A percentile compares a stretch with the other conserved stretches of the same genome.
phyloP scores from a whole-genome alignment of 2,797 vertebrate species.

The Channallabes apus region DNA sequence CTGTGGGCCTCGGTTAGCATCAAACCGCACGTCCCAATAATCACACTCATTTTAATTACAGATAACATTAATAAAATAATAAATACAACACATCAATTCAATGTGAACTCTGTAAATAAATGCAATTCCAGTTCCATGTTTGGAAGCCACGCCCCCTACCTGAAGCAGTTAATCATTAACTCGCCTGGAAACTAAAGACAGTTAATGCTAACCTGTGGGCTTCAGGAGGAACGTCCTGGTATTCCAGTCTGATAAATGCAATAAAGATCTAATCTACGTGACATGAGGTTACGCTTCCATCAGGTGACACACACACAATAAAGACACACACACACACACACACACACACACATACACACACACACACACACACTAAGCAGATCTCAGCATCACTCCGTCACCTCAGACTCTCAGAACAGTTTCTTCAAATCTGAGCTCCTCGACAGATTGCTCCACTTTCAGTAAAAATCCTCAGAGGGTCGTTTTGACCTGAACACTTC shows the following conservation, averaged over 20 bases:
- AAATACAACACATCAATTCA: neutral
- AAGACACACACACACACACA: no score
- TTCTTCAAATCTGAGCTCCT: neutral
- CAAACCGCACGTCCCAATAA: neutral
- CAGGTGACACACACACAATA: neutral
- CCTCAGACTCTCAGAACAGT: neutral
- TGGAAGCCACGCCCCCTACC: neutral
- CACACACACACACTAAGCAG: no score
- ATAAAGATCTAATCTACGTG: neutral
- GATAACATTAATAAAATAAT: neutral
- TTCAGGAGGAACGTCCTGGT: neutral
- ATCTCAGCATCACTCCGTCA: neutral
- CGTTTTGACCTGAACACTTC: slow-evolving; percentile 26
- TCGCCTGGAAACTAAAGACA: neutral
- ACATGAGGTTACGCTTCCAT: neutral
- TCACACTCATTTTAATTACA: no score
- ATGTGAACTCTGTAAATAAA: neutral
- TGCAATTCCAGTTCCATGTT: neutral
- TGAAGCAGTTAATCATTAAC: neutral
- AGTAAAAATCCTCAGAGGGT: slow-evolving; percentile 10
- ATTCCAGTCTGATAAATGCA: neutral
- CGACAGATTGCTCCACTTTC: neutral
- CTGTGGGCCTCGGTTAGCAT: neutral
- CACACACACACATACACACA: no score
- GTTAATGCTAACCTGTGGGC: neutral